Base-by-base conservation (phyloP, 23 tunicate genomes). In the Halocynthia roretzi region DNA sequence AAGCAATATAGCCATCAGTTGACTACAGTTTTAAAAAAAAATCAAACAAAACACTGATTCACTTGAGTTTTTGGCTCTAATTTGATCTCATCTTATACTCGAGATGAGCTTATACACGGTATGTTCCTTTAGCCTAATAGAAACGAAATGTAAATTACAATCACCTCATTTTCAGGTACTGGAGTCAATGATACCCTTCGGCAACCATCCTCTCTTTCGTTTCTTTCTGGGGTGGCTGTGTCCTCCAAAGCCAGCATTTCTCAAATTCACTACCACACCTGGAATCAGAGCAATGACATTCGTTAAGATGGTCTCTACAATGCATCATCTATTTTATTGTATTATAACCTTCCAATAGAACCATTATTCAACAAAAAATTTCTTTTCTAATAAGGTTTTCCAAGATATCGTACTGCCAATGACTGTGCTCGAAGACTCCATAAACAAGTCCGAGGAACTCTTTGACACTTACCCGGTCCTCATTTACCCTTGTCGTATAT, bases 371-470 rank as follows among this genome's bases (percentile, higher is more conserved):
- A 31, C 44, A 31, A 31, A 15, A 21, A 0, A 17, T 72, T 20
- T 72, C n/a, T 49, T 31, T 20, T 0, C 72, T 6, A 8, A 31
- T 8, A 69, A 87, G 94, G 95, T 88, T 8, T 88, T 88, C 68
- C 95, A 88, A 73, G 95, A 88, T 61, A 88, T 88, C 58, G 95
- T 88, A 56, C 65, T 88, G 11, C 95, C 95, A 10, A 88, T 88
- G 87, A 88, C 95, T 10, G 95, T 88, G 48, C 74, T 88, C 5
- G 95, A 88, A 70, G 81, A 88, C n/a, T 88, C 95, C n/a, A 88
- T 88, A 70, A 82, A 88, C 61, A 17, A 84, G 14, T 77, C 95
- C 40, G 95, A 88, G 69, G 56, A 83, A 20, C 63, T 88, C 7
- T 88, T 88, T 79, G 95, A 88, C 54, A 88, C 87, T n/a, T 88